Percentiles rank a stretch among this genome's conserved stretches.
These are phyloP conservation scores for Drosophila eugracilis DNA, from an alignment of 1,140 invertebrate genomes.

Conservation along the genomic window DNA sequence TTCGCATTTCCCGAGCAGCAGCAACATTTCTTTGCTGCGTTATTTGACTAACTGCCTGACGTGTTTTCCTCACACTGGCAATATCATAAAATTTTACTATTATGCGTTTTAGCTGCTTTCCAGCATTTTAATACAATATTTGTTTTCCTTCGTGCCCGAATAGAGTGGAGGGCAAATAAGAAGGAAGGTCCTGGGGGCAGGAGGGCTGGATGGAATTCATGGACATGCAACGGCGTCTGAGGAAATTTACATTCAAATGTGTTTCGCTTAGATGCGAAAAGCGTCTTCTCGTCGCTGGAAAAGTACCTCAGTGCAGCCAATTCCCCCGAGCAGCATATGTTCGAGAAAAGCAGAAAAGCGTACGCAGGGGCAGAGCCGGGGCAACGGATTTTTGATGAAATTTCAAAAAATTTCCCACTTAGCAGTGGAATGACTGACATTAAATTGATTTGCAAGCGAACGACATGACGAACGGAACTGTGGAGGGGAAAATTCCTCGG, in stretches of 20 bases:
- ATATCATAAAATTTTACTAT: conserved; percentile 85
- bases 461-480: conserved; percentile 79
- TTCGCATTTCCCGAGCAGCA: conserved; percentile 40
- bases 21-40: conserved; percentile 50
- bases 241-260: conserved; percentile 83
- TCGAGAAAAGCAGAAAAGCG: conserved; percentile 35
- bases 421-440: conserved; percentile 83
- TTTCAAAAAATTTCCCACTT: conserved; percentile 83
- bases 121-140: conserved; percentile 85
- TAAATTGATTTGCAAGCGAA: conserved; percentile 84
- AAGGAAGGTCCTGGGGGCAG: conserved; percentile 30
- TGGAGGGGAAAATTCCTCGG: conserved; percentile 18
- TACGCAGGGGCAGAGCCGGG: background rate
- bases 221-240: conserved; percentile 79
- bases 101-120: conserved; percentile 84
- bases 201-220: conserved; percentile 74
- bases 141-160: conserved; percentile 54
- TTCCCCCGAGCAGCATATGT: conserved; percentile 80
- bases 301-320: conserved; percentile 76
- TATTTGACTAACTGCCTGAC: conserved; percentile 82
- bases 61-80: conserved; percentile 82
- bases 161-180: conserved; percentile 57
- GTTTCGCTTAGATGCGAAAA: conserved; percentile 79
- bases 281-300: conserved; percentile 39
- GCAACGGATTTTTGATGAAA: conserved; percentile 84